These are phyloP conservation scores for Trichogramma pretiosum DNA, from an alignment of 1,140 invertebrate species.

Conservation along the genomic window DNA sequence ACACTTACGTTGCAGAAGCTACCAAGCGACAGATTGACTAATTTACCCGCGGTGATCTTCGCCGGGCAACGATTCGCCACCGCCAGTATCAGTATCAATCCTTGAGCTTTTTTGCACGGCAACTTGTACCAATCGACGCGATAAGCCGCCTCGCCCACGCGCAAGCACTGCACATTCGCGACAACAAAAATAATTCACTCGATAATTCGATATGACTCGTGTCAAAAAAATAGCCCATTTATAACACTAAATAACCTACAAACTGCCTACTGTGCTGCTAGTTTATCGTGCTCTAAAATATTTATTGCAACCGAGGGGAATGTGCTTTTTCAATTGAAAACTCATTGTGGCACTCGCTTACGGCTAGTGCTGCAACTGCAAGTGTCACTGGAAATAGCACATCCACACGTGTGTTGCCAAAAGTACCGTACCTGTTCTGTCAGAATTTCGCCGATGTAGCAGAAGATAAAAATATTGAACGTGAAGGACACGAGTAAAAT, in stretches of 20 bases:
- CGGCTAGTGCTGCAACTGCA: too few species aligned
- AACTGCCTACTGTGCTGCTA: too few species aligned
- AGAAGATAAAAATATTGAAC: slow-evolving; percentile 30
- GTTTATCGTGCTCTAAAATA: too few species aligned
- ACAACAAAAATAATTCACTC: too few species aligned
- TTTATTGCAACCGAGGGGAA: too few species aligned
- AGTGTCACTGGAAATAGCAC: background rate
- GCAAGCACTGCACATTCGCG: slow-evolving; percentile 20
- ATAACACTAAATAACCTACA: too few species aligned
- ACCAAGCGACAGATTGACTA: slow-evolving; percentile 23
- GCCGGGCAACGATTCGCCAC: slow-evolving; percentile 19
- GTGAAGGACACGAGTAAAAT: slow-evolving; percentile 25
- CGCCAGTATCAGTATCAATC: slow-evolving; percentile 23
- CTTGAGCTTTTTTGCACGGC: slow-evolving; percentile 12
- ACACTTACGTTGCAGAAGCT: slow-evolving; percentile 28
- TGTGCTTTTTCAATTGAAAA: too few species aligned
- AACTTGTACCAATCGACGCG: slow-evolving; percentile 27
- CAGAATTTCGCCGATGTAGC: slow-evolving; percentile 28
- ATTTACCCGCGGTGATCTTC: slow-evolving; percentile 27
- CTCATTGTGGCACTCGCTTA: too few species aligned
- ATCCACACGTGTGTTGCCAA: background rate
- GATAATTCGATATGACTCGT: too few species aligned
- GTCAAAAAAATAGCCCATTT: background rate
- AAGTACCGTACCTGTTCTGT: slow-evolving; percentile 24
- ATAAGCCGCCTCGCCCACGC: slow-evolving; percentile 21